phyloP scores from a whole-genome alignment of 2,797 vertebrate species.

The Amazona finschi region DNA sequence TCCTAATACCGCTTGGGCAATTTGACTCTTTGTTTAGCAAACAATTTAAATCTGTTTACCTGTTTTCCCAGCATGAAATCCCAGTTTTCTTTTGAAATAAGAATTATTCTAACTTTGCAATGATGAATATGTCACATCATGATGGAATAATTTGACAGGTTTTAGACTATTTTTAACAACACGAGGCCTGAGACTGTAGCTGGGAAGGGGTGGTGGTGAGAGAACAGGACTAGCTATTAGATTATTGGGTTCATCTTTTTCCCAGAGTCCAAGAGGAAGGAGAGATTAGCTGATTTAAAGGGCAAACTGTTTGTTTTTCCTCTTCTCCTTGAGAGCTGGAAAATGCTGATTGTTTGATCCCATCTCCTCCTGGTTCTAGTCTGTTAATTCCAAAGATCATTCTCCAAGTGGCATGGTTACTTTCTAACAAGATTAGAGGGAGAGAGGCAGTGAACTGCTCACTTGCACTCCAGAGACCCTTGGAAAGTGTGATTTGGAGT shows the following conservation, averaged over 20 bases:
- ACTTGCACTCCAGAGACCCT: background rate
- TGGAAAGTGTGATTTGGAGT: background rate
- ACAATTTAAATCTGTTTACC: background rate
- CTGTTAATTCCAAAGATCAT: constrained; percentile 27
- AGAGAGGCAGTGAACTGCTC: background rate
- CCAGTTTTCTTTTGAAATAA: background rate
- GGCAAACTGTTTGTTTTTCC: background rate
- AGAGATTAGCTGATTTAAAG: background rate
- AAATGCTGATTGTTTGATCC: background rate
- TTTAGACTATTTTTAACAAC: background rate
- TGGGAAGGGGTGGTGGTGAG: background rate
- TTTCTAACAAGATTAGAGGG: constrained; percentile 25
- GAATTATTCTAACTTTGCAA: background rate
- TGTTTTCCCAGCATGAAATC: background rate
- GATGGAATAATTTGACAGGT: background rate
- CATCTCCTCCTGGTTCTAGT: background rate
- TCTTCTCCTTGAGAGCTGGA: background rate
- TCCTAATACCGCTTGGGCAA: background rate
- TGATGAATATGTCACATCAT: background rate
- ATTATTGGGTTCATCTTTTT: background rate
- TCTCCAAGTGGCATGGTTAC: background rate
- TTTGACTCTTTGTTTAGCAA: background rate
- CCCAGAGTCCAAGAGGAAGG: background rate
- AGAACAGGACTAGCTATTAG: background rate
- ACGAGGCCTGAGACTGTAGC: background rate